Percentiles rank a stretch among this genome's conserved stretches.
Conservation (phyloP, 2,888 invertebrate genomes). For the Idaea biselata region DNA sequence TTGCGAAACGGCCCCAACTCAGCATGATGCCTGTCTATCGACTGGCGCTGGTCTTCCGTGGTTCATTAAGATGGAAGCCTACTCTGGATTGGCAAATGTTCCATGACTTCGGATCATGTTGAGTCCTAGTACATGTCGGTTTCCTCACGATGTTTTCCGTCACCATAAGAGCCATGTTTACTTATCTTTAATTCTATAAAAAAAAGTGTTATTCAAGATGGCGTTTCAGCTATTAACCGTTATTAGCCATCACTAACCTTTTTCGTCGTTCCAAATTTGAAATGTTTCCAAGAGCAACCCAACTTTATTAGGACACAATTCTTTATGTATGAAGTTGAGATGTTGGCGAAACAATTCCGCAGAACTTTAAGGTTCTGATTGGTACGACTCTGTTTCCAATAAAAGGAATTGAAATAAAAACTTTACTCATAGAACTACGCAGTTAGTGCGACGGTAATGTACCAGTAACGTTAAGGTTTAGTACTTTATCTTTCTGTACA, state of each 20-base stretch:
- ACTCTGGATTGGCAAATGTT: no score
- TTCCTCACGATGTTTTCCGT: no score
- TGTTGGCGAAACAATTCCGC: not conserved
- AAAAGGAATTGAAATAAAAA: not conserved
- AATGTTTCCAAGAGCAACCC: not conserved
- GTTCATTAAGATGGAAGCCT: no score
- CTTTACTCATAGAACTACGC: not conserved
- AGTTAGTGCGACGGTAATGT: not conserved
- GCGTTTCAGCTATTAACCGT: not conserved
- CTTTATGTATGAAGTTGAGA: not conserved
- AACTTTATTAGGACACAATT: not conserved
- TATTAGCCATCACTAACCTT: not conserved
- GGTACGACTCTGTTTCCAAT: not conserved
- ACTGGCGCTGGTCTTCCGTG: no score
- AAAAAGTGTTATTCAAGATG: not conserved
- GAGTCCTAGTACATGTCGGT: no score
- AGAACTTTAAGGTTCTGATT: not conserved
- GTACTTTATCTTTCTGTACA: not conserved
- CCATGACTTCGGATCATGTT: no score
- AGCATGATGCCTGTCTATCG: no score
- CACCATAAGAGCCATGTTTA: no score
- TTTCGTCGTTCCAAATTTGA: not conserved
- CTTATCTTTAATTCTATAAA: no score
- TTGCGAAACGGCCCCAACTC: no score
- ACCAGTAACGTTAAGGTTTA: not conserved